Evolutionary conservation across 2,113 vertebrate genomes (phyloP).

Genomic region (Pyrgilauda ruficollis): DNA sequence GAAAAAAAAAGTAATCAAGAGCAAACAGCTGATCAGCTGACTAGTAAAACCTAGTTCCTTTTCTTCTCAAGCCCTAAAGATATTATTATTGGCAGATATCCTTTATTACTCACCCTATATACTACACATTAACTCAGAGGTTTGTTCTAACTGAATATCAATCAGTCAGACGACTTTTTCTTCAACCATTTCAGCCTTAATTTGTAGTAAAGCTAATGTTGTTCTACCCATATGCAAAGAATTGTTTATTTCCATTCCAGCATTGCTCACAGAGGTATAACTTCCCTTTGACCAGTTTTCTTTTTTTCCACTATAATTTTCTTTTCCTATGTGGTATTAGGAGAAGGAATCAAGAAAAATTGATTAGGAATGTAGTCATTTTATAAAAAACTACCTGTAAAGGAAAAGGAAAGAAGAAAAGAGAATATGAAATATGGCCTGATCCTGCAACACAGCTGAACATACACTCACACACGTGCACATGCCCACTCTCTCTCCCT

Average conservation of each 20-base stretch:
- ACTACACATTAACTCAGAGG: slow-evolving; percentile 45
- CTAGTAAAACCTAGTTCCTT: slow-evolving; percentile 53
- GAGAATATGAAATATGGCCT: background rate
- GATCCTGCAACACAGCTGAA: background rate
- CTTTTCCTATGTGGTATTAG: background rate
- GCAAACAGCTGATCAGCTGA: slow-evolving; percentile 62
- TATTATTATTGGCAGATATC: slow-evolving; percentile 69
- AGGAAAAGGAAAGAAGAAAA: background rate
- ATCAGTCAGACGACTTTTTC: slow-evolving; percentile 30
- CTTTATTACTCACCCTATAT: slow-evolving; percentile 62
- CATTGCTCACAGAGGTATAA: background rate
- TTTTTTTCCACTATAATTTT: background rate
- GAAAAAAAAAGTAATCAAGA: slow-evolving; percentile 29
- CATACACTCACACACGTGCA: background rate
- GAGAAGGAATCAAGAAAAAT: background rate
- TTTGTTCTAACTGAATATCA: slow-evolving; percentile 31
- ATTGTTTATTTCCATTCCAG: slow-evolving; percentile 43
- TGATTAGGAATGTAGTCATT: background rate
- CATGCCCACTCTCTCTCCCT: background rate
- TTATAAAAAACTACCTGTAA: background rate
- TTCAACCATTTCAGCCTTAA: slow-evolving; percentile 63
- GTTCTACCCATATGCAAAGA: background rate
- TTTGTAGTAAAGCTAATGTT: slow-evolving; percentile 54
- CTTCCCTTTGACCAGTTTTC: slow-evolving; percentile 18
- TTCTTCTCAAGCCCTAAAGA: slow-evolving; percentile 50